These are phyloP conservation scores for Selene dorsalis DNA, from an alignment of 2,797 vertebrate species.

Conservation along the genomic window DNA sequence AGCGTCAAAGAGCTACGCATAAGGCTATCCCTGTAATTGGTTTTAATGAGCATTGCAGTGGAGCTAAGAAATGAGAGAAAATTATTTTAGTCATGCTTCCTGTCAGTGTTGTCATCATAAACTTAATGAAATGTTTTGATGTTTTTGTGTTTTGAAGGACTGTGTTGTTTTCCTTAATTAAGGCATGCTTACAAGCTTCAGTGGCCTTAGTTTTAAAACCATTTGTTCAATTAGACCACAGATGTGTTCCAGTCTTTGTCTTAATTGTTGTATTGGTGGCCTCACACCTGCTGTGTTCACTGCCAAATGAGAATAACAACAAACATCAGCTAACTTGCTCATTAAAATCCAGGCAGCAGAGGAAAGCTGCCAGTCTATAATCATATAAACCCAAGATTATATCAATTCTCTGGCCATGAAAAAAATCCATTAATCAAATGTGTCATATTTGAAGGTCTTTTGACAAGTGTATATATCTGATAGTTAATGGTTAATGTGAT, in stretches of 20 bases:
- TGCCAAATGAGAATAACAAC: conserved; percentile 22
- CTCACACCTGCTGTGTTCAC: conserved; percentile 33
- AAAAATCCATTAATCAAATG: neutral
- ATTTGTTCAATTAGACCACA: conserved; percentile 27
- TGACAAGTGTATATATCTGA: neutral
- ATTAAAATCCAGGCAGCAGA: conserved; percentile 18
- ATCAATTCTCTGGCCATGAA: neutral
- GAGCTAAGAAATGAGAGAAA: conserved; percentile 54
- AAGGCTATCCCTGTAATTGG: conserved; percentile 64
- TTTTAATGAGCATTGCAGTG: conserved; percentile 71
- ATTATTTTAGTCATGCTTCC: conserved; percentile 74
- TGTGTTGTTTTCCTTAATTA: conserved; percentile 75
- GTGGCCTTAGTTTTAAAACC: conserved; percentile 39
- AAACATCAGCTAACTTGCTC: conserved; percentile 23
- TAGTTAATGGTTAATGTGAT: neutral
- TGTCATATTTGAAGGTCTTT: neutral
- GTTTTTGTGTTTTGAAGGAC: conserved; percentile 64
- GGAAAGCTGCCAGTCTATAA: neutral
- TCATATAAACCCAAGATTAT: neutral
- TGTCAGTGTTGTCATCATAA: conserved; percentile 73
- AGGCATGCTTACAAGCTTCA: conserved; percentile 44
- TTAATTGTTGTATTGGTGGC: conserved; percentile 13
- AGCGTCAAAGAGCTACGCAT: conserved; percentile 31
- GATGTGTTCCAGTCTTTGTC: conserved; percentile 24
- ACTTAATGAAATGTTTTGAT: conserved; percentile 77